phyloP scores from a whole-genome alignment of 2,113 vertebrate species.

The Ceyx margarethae region DNA sequence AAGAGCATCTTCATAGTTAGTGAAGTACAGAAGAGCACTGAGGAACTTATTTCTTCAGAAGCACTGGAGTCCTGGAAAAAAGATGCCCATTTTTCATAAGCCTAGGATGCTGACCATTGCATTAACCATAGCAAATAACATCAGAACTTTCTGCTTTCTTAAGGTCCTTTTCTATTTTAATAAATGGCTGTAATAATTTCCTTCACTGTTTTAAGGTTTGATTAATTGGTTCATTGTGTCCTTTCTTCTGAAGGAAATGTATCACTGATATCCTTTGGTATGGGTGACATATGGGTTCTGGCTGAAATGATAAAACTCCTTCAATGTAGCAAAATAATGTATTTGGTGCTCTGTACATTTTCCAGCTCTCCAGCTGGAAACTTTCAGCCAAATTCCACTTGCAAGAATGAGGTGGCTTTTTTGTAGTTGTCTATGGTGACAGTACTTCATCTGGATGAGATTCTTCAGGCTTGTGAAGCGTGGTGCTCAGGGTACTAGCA shows the following conservation, averaged over 20 bases:
- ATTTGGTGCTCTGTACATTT: background rate
- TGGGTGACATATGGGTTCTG: constrained; percentile 29
- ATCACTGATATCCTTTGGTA: background rate
- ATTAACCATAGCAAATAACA: background rate
- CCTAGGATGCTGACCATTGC: background rate
- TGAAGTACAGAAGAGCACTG: background rate
- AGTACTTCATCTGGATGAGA: background rate
- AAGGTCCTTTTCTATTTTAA: constrained; percentile 22
- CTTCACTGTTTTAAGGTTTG: background rate
- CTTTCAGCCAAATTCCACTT: background rate
- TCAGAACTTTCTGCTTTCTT: constrained; percentile 17
- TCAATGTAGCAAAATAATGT: constrained; percentile 13
- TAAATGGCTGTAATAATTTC: constrained; percentile 29
- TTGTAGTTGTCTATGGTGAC: background rate
- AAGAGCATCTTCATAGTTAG: background rate
- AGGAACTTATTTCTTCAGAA: background rate
- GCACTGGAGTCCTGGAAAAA: background rate
- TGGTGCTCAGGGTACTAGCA: accelerated
- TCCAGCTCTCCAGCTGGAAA: background rate
- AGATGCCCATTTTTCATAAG: background rate
- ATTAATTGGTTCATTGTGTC: constrained; percentile 26
- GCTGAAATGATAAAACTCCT: constrained; percentile 1
- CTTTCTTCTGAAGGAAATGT: background rate
- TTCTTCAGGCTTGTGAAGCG: background rate
- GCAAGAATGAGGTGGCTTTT: background rate